phyloP scores from a whole-genome alignment of 2,888 invertebrate species.

The Portevinia maculata region DNA sequence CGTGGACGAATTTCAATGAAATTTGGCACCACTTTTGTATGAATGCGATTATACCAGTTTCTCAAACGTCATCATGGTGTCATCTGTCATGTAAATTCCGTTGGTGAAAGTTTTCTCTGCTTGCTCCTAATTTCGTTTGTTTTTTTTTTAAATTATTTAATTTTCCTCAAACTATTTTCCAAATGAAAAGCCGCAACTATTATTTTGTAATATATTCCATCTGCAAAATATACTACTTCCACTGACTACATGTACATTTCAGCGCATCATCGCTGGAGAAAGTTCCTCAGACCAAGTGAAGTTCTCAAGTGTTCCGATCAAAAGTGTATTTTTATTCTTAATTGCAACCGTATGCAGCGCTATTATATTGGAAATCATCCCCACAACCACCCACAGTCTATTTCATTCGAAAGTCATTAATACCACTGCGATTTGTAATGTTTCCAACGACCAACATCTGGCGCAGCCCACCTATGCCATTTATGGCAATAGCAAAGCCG shows the following conservation, averaged over 20 bases:
- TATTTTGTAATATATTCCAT: slow-evolving; percentile 26
- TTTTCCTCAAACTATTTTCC: neutral
- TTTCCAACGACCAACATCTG: neutral
- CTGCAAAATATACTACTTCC: neutral
- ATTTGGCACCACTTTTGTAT: slow-evolving; percentile 37
- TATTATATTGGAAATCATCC: slow-evolving; percentile 51
- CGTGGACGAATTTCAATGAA: too few relatives aligned
- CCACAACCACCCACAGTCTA: slow-evolving; percentile 48
- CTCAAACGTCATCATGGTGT: slow-evolving; percentile 31
- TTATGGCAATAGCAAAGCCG: slow-evolving; percentile 84
- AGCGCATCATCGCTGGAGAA: slow-evolving; percentile 26
- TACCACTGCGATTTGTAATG: slow-evolving; percentile 30
- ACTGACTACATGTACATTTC: neutral
- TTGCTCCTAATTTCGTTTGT: slow-evolving; percentile 35
- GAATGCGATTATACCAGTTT: slow-evolving; percentile 14
- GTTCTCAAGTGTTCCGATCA: slow-evolving; percentile 42
- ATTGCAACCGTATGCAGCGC: slow-evolving; percentile 57
- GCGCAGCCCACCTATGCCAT: slow-evolving; percentile 84
- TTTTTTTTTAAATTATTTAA: slow-evolving; percentile 15
- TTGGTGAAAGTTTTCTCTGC: slow-evolving; percentile 56
- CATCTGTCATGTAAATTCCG: slow-evolving; percentile 47
- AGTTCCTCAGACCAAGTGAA: neutral
- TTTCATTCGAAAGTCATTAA: slow-evolving; percentile 29
- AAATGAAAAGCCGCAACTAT: slow-evolving; percentile 34
- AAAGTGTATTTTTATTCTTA: slow-evolving; percentile 54